phyloP scores from a whole-genome alignment of 2,888 invertebrate genomes.

The Noctua janthina region DNA sequence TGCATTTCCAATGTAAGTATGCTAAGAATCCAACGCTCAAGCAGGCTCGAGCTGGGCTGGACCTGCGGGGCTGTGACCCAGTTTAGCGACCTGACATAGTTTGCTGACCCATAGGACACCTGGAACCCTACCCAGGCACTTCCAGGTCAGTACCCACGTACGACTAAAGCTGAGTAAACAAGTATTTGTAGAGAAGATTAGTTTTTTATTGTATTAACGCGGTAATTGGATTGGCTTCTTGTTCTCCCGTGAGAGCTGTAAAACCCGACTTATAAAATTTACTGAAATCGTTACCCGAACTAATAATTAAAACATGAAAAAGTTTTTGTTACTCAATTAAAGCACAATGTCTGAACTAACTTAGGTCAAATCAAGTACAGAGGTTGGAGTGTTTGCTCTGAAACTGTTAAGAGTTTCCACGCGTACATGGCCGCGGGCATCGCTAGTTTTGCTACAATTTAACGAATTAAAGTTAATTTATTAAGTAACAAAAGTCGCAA shows the following conservation, averaged over 20 bases:
- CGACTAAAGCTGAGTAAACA: conserved; percentile 25
- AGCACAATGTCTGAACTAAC: conserved; percentile 4
- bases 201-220: conserved; percentile 10
- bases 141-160: conserved; percentile 55
- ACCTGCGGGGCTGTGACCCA: conserved; percentile 67
- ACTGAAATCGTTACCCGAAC: not conserved
- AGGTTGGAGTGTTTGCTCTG: conserved; percentile 20
- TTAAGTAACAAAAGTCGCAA: not conserved
- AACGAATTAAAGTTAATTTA: not conserved
- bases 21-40: conserved; percentile 14
- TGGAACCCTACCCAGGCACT: conserved; percentile 56
- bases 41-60: conserved; percentile 41
- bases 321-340: not conserved
- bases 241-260: not conserved
- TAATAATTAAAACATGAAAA: not conserved
- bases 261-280: not conserved
- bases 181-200: conserved; percentile 16
- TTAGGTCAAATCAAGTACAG: not conserved
- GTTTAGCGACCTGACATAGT: conserved; percentile 73
- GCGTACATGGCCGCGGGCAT: not conserved
- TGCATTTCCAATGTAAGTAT: conserved; percentile 40
- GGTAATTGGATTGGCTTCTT: conserved; percentile 12
- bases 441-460: conserved; percentile 9
- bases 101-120: conserved; percentile 68
- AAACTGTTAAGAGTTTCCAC: conserved; percentile 32